These are phyloP conservation scores for Bergia sp. DNA, from an alignment of 92 coral and sea anemone species.

Conservation along the genomic window DNA sequence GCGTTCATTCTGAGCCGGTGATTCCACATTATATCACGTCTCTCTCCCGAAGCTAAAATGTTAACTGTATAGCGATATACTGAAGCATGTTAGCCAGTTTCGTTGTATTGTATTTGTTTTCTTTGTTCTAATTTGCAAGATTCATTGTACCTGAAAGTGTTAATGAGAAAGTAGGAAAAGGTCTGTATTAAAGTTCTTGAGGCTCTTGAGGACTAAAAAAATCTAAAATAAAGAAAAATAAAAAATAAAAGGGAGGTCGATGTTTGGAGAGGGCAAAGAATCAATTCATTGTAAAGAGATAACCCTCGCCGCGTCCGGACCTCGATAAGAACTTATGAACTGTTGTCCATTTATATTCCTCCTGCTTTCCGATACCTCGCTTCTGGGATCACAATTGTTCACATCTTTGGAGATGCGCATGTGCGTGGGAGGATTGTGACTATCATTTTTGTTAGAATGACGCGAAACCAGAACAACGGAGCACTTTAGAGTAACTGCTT, in stretches of 20 bases:
- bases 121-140: too few species aligned
- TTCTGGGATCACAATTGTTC: background rate
- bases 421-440: too few species aligned
- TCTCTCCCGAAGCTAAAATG: too few species aligned
- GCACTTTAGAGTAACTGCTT: too few species aligned
- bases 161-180: background rate
- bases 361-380: background rate
- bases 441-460: background rate
- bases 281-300: conserved; percentile 29
- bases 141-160: too few species aligned
- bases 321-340: background rate
- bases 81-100: background rate
- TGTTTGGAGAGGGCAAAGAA: conserved; percentile 28
- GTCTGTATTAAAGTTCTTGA: background rate
- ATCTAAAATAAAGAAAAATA: background rate
- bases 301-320: conserved; percentile 43
- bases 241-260: conserved; percentile 2
- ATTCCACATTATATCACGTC: too few species aligned
- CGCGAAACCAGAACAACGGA: background rate
- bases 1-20: too few species aligned
- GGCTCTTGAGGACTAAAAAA: background rate
- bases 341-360: background rate
- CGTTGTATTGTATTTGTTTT: too few species aligned
- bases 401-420: background rate
- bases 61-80: too few species aligned